A percentile compares a stretch with the other conserved stretches of the same genome.
Evolutionary conservation across 2,113 vertebrate genomes (phyloP).

Genomic region (Montifringilla adamsi): DNA sequence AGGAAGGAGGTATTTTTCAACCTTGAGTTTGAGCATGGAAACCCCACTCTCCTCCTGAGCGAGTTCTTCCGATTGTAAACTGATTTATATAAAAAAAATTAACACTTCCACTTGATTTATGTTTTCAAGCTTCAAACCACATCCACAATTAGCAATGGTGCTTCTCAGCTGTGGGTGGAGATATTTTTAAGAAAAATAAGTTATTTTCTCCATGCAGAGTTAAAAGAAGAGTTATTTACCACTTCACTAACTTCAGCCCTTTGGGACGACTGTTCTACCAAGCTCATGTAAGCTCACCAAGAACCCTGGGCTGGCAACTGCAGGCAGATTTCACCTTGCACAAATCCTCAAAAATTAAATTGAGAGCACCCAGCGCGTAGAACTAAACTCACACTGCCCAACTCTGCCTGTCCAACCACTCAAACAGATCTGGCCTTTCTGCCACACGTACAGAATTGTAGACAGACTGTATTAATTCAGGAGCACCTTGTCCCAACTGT

Average conservation of each 20-base stretch:
- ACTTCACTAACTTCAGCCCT: background rate
- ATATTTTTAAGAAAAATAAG: background rate
- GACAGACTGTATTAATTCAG: background rate
- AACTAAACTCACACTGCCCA: background rate
- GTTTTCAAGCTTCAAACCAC: background rate
- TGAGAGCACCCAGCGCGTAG: background rate
- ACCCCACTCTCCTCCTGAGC: background rate
- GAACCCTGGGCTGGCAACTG: background rate
- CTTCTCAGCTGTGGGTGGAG: background rate
- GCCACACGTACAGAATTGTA: rapidly evolving
- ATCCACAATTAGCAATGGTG: background rate
- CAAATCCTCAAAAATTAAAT: background rate
- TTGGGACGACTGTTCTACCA: rapidly evolving
- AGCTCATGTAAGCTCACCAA: background rate
- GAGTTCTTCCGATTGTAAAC: background rate
- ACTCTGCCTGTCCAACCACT: background rate
- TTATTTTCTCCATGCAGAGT: background rate
- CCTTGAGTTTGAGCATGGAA: background rate
- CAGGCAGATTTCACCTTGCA: background rate
- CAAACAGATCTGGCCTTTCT: background rate
- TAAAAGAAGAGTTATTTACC: background rate
- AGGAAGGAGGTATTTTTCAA: background rate
- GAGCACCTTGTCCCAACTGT: background rate
- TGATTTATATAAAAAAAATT: background rate
- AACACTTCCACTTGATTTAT: background rate